These are phyloP conservation scores for Rhinogobio ventralis DNA, from an alignment of 2,797 vertebrate species.

Conservation along the genomic window DNA sequence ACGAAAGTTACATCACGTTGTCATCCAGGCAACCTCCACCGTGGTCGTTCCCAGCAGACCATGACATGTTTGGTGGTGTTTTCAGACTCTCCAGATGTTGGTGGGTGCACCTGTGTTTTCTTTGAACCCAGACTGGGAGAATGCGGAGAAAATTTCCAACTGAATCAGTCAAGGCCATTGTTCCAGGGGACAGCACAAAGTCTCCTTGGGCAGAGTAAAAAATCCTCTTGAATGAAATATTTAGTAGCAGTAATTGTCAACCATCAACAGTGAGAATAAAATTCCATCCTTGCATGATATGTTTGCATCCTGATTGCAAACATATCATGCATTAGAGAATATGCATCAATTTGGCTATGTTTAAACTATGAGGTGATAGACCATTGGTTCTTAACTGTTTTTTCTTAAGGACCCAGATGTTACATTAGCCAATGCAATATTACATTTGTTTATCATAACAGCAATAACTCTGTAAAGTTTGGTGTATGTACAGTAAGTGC, in stretches of 20 bases:
- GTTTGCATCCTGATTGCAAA: not conserved
- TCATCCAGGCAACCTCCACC: not conserved
- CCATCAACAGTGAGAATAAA: not conserved
- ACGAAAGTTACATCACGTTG: not conserved
- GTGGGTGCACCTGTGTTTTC: conserved; percentile 53
- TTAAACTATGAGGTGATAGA: not conserved
- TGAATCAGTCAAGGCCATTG: conserved; percentile 10
- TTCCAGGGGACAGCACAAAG: not conserved
- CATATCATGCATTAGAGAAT: not conserved
- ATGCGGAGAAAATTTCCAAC: not conserved
- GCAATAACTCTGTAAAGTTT: not conserved
- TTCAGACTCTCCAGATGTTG: conserved; percentile 29
- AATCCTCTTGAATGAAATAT: not conserved
- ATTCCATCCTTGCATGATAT: not conserved
- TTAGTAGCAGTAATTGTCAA: not conserved
- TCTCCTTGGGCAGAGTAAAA: not conserved
- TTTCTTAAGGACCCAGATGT: not conserved
- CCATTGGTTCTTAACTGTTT: not conserved
- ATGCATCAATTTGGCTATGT: not conserved
- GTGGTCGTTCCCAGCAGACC: conserved; percentile 30
- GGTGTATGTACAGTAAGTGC: not conserved
- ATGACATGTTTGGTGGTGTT: conserved; percentile 19
- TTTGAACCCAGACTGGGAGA: conserved; percentile 30
- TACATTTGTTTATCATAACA: not conserved
- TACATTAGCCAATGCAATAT: not conserved